Conservation (phyloP, 35 echinoderm and acorn worm genomes). For the Antedon bifida region DNA sequence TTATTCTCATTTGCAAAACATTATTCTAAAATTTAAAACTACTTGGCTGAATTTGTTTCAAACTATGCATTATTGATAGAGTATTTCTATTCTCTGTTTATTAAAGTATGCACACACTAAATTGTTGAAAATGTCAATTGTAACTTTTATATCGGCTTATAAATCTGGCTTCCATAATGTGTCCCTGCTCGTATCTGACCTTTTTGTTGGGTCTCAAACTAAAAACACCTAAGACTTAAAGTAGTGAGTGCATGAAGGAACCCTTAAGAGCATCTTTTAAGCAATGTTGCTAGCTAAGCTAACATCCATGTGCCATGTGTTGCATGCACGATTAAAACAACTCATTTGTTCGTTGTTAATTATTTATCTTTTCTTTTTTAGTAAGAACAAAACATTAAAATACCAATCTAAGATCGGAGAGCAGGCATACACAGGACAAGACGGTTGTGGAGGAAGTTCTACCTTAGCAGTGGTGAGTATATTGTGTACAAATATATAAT, state of each 20-base stretch:
- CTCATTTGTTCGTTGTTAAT: neutral
- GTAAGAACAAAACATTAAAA: neutral
- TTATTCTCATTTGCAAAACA: too few species aligned
- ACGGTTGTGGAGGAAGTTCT: neutral
- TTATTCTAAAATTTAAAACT: too few species aligned
- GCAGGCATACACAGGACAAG: neutral
- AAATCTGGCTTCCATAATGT: too few species aligned
- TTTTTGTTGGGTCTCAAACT: too few species aligned
- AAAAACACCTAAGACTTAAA: neutral
- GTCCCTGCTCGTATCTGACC: too few species aligned
- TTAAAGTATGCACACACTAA: too few species aligned
- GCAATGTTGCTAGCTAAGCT: neutral
- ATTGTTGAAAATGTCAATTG: too few species aligned
- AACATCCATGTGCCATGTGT: neutral
- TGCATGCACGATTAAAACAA: neutral
- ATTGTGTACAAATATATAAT: slow-evolving; percentile 1
- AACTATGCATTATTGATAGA: too few species aligned
- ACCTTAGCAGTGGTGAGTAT: neutral
- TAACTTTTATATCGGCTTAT: too few species aligned
- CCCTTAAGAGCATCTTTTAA: too few species aligned
- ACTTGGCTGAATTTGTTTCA: too few species aligned
- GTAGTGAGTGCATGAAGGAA: neutral
- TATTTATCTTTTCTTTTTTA: neutral
- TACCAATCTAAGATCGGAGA: neutral
- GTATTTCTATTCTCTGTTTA: too few species aligned